A percentile compares a stretch with the other conserved stretches of the same genome.
Evolutionary conservation across 2,888 invertebrate species (phyloP).

Genomic region (Tinea pellionella): DNA sequence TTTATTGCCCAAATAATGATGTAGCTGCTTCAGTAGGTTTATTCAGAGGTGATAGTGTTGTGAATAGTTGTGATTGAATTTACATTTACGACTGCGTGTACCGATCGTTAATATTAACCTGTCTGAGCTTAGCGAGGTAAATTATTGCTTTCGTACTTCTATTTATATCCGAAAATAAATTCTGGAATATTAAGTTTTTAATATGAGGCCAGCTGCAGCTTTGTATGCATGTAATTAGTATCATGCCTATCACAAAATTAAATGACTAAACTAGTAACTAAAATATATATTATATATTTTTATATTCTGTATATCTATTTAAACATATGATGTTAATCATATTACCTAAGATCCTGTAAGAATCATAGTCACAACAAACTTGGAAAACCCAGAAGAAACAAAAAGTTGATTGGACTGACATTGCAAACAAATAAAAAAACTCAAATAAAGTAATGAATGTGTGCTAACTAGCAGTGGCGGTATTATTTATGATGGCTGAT

Average conservation of each 20-base stretch:
- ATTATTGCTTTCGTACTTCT: background rate
- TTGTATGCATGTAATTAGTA: too few species aligned
- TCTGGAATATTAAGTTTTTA: background rate
- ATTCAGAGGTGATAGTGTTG: slow-evolving; percentile 25
- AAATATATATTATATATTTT: too few species aligned
- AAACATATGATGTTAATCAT: too few species aligned
- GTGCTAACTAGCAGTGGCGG: slow-evolving; percentile 61
- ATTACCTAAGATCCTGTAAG: too few species aligned
- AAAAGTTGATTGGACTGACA: slow-evolving; percentile 3
- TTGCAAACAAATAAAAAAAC: background rate
- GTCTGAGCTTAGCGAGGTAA: background rate
- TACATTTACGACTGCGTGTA: slow-evolving; percentile 19
- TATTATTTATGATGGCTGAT: slow-evolving; percentile 61
- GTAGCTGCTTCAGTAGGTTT: slow-evolving; percentile 17
- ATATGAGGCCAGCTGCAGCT: too few species aligned
- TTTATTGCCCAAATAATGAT: slow-evolving; percentile 24
- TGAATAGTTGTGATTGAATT: slow-evolving; percentile 32
- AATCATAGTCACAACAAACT: background rate
- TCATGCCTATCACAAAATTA: too few species aligned
- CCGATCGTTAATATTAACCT: background rate
- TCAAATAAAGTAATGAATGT: slow-evolving; percentile 39
- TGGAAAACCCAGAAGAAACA: background rate
- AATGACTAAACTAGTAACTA: too few species aligned
- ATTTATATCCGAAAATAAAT: too few species aligned
- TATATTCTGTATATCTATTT: too few species aligned